Base-by-base conservation (phyloP, 2,888 invertebrate genomes). In the Sericinus montela region DNA sequence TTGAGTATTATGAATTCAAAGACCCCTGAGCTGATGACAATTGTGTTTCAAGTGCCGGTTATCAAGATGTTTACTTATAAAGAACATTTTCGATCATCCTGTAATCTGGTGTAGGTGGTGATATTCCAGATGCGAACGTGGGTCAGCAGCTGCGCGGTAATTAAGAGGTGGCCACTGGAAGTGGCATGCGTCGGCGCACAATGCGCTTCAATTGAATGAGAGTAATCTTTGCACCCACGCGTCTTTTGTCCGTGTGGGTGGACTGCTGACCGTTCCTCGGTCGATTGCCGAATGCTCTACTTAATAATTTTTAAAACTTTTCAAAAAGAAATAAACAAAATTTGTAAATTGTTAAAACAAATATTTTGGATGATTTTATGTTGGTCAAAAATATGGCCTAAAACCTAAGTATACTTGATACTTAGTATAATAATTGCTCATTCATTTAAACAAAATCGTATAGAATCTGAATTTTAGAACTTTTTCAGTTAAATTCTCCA, bases 221-320 rank as follows among this genome's bases (percentile, higher is more conserved):
- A 85, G 80, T 88, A 88, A 88, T 88, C 88, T 87, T 88, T 86
- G 83, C 87, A 84, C 88, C 88, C 88, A 88, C 87, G 86, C 85
- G 70, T 77, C 82, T 78, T 79, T 81, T 82, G 80, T 79, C 65
- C 55, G 78, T 77, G 87, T 87, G 84, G 87, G 87, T 81, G 88
- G 86, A 87, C 81, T 74, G 74, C 75, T 87, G 88, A 86, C 87
- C 88, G 70, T 70, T 72, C 69, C 55, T 48, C 52, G 48, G 48
- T 51, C 55, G 58, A 35, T 46, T 6, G 46, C 53, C 48, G 60
- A 54, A 55, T 69, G 75, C 88, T 88, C 84, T 79, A 80, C 76
- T 71, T 67, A 10, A 37, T 36, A 28, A 9, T 6, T 30, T 48
- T 11, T 9, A 16, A n/a, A 13, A 14, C 5, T 4, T 8, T 16